Conservation (phyloP, 30 jellyfish, hydroid and myxozoan genomes). For the Mastigias papua region DNA sequence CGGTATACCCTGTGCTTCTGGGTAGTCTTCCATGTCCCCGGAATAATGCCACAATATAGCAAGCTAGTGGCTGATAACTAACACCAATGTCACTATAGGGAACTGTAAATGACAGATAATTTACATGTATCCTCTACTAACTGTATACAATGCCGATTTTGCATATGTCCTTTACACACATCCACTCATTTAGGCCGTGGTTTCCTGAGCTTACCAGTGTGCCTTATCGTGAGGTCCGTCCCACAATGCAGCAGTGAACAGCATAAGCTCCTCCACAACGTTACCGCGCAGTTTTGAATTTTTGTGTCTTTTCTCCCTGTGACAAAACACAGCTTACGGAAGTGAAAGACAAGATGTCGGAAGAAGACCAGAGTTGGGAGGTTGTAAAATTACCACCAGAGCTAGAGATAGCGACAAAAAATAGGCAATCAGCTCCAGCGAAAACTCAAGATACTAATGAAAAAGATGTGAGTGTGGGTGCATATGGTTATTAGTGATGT, state of each 20-base stretch:
- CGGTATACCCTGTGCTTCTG: neutral
- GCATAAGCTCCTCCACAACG: neutral
- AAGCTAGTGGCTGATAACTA: too few relatives aligned
- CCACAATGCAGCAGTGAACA: constrained; percentile 1
- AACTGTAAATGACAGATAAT: neutral
- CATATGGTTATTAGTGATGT: neutral
- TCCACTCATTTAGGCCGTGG: neutral
- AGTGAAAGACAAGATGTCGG: constrained; percentile 47
- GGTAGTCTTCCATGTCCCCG: neutral
- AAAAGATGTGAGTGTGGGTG: neutral
- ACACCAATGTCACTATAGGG: too few relatives aligned
- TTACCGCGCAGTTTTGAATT: neutral
- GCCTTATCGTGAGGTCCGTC: neutral
- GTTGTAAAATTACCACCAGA: constrained; percentile 60
- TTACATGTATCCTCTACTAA: neutral
- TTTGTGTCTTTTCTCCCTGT: neutral
- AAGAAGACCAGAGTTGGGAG: constrained; percentile 67
- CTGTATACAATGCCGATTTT: neutral
- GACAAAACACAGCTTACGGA: neutral
- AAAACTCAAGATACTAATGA: neutral
- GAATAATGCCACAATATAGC: neutral
- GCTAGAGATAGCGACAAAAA: constrained; percentile 38
- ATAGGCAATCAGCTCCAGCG: neutral
- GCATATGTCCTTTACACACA: neutral
- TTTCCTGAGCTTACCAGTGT: neutral